These are phyloP conservation scores for Pygoscelis antarcticus DNA, from an alignment of 2,113 vertebrate genomes.

Conservation along the genomic window DNA sequence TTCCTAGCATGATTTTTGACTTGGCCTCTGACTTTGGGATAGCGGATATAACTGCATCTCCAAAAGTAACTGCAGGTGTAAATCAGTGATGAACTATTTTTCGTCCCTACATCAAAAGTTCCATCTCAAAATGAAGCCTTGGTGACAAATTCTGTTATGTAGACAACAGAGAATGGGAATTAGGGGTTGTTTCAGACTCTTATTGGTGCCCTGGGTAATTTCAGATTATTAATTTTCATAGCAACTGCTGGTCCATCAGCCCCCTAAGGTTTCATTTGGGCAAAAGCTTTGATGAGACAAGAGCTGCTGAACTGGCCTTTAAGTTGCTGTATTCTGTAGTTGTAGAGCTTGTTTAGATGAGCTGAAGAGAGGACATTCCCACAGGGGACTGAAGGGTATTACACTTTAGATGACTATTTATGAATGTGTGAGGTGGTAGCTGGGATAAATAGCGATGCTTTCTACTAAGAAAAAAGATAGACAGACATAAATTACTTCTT, in stretches of 20 bases:
- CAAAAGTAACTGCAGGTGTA: not conserved
- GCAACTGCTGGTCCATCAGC: not conserved
- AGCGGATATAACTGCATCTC: not conserved
- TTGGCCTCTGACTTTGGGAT: not conserved
- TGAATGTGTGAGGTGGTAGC: not conserved
- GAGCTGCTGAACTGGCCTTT: not conserved
- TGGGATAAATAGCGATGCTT: not conserved
- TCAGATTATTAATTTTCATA: not conserved
- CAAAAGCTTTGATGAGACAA: not conserved
- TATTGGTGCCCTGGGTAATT: not conserved
- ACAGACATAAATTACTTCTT: not conserved
- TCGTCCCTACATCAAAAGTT: not conserved
- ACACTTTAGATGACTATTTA: not conserved
- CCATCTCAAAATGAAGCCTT: not conserved
- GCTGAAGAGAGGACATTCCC: conserved; percentile 36
- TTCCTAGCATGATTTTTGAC: not conserved
- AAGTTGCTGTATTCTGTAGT: not conserved
- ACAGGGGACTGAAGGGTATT: not conserved
- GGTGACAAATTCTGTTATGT: not conserved
- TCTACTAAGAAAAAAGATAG: not conserved
- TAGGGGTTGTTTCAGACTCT: not conserved
- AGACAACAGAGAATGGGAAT: not conserved
- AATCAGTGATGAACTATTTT: not conserved
- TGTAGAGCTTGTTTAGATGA: conserved; percentile 19
- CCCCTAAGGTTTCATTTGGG: not conserved